phyloP scores from a whole-genome alignment of 2,888 invertebrate species.

The Drosophila neotestacea region DNA sequence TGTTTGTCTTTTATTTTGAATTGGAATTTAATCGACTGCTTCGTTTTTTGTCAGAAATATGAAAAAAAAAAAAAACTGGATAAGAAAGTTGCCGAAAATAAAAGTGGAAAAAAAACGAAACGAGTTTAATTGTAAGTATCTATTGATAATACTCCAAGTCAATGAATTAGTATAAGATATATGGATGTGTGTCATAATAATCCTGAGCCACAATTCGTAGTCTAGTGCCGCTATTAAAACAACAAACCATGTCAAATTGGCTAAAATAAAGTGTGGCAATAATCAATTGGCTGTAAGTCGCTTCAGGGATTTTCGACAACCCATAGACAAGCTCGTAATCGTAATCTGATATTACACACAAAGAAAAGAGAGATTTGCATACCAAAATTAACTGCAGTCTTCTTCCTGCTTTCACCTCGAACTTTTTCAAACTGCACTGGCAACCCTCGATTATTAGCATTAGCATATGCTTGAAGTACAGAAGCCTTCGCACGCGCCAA shows the following conservation, averaged over 20 bases:
- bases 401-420: slow-evolving; percentile 71
- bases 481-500: slow-evolving; percentile 75
- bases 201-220: slow-evolving; percentile 16
- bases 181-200: slow-evolving; percentile 12
- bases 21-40: slow-evolving; percentile 19
- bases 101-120: slow-evolving; percentile 17
- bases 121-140: slow-evolving; percentile 14
- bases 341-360: slow-evolving; percentile 17
- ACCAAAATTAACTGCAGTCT: slow-evolving; percentile 15
- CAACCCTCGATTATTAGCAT: slow-evolving; percentile 55
- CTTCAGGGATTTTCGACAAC: slow-evolving; percentile 26
- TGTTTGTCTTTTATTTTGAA: neutral
- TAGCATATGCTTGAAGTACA: slow-evolving; percentile 22
- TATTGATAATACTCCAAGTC: slow-evolving; percentile 1
- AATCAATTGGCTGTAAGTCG: slow-evolving; percentile 27
- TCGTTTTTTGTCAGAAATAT: slow-evolving; percentile 20
- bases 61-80: slow-evolving; percentile 72
- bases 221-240: neutral
- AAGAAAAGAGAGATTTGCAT: slow-evolving; percentile 38
- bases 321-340: slow-evolving; percentile 15
- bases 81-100: slow-evolving; percentile 70
- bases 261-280: slow-evolving; percentile 17
- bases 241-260: slow-evolving; percentile 26
- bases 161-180: slow-evolving; percentile 2
- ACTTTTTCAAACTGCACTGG: slow-evolving; percentile 47